Evolutionary conservation across 2,888 invertebrate species (phyloP).

Genomic region (Pediacus dermestoides): DNA sequence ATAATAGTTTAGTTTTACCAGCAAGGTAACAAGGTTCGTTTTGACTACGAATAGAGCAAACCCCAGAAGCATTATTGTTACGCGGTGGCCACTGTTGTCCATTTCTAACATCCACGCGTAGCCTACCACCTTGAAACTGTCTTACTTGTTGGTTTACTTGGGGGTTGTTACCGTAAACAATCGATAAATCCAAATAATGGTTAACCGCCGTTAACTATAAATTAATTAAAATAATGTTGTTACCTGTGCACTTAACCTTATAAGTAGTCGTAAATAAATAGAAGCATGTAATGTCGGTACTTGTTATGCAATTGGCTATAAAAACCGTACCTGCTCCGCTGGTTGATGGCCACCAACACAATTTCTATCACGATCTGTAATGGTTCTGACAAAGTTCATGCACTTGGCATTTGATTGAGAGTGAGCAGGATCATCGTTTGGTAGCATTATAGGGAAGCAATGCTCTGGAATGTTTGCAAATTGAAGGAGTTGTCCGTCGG

Average conservation of each 20-base stretch:
- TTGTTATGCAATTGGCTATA: no score
- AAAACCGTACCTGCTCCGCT: constrained; percentile 68
- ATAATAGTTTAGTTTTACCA: constrained; percentile 50
- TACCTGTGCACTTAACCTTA: no score
- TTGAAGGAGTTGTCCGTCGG: constrained; percentile 54
- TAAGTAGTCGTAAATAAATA: no score
- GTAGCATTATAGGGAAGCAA: constrained; percentile 57
- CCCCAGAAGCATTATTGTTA: constrained; percentile 63
- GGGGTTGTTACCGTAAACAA: constrained; percentile 75
- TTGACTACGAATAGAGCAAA: constrained; percentile 58
- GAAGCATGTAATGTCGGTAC: constrained; percentile 1
- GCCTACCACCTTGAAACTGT: constrained; percentile 64
- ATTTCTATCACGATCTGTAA: constrained; percentile 63
- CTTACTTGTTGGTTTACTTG: constrained; percentile 64
- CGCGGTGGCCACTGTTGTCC: constrained; percentile 72
- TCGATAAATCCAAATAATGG: constrained; percentile 71
- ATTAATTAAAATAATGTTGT: constrained; percentile 18
- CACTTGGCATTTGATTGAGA: constrained; percentile 57
- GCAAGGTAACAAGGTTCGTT: constrained; percentile 73
- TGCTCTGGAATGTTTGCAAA: constrained; percentile 49
- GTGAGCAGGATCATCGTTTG: constrained; percentile 57
- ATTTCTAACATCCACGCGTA: constrained; percentile 60
- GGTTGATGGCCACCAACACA: constrained; percentile 62
- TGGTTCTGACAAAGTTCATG: constrained; percentile 70
- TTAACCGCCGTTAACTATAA: constrained; percentile 64